phyloP scores from a whole-genome alignment of 2,888 invertebrate species.

The Dorcus parallelipipedus region DNA sequence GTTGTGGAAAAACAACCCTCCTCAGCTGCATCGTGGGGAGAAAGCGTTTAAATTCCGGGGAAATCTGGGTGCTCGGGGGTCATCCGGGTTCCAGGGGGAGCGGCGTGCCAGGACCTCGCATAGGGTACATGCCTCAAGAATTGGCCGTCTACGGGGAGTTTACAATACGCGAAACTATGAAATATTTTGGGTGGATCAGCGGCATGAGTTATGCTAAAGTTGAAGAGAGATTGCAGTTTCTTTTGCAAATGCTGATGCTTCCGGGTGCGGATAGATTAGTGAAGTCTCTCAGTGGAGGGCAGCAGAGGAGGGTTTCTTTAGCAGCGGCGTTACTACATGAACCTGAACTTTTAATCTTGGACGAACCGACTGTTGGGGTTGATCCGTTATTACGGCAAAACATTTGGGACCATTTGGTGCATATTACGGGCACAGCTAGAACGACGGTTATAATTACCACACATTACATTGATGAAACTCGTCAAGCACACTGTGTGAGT shows the following conservation, averaged over 20 bases:
- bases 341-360: constrained; percentile 84
- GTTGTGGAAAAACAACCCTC: constrained; percentile 87
- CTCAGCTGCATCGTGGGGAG: constrained; percentile 83
- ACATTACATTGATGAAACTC: constrained; percentile 84
- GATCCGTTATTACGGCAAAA: constrained; percentile 84
- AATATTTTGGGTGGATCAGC: constrained; percentile 46
- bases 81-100: constrained; percentile 78
- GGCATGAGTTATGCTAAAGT: constrained; percentile 40
- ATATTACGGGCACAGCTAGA: constrained; percentile 69
- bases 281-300: constrained; percentile 83
- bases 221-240: constrained; percentile 39
- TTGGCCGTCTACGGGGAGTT: constrained; percentile 47
- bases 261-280: constrained; percentile 49
- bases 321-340: constrained; percentile 85
- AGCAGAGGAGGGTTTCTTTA: constrained; percentile 83
- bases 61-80: constrained; percentile 78
- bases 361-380: constrained; percentile 92
- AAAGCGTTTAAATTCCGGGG: constrained; percentile 73
- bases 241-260: constrained; percentile 42
- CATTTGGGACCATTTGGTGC: constrained; percentile 82
- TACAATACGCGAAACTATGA: constrained; percentile 44
- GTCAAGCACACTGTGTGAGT: constrained; percentile 77
- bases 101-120: constrained; percentile 83
- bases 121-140: constrained; percentile 62
- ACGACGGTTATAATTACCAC: constrained; percentile 84